Evolutionary conservation across 2,113 vertebrate genomes (phyloP).

Genomic region (Engystomops pustulosus): DNA sequence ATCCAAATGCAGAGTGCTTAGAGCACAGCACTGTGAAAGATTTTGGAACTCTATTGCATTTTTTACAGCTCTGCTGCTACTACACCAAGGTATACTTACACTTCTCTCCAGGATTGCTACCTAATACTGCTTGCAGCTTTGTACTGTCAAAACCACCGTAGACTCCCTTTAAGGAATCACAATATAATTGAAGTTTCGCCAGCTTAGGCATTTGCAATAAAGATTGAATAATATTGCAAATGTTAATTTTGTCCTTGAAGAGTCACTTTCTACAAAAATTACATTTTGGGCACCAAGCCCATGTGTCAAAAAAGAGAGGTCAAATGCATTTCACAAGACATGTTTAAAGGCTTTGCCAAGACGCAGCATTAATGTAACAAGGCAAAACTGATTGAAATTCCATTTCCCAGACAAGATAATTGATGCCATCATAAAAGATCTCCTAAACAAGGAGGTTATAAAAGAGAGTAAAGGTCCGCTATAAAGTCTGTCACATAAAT

Average conservation of each 20-base stretch:
- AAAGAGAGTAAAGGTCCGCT: not conserved
- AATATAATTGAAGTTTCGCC: too few relatives aligned
- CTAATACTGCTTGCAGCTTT: too few relatives aligned
- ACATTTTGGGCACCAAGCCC: not conserved
- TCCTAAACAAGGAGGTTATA: not conserved
- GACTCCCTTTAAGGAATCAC: too few relatives aligned
- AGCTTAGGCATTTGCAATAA: not conserved
- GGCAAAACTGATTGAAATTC: slow-evolving; percentile 41
- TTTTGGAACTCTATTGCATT: too few relatives aligned
- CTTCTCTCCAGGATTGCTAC: too few relatives aligned
- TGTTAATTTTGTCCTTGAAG: slow-evolving; percentile 36
- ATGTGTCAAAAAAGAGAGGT: not conserved
- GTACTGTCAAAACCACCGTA: too few relatives aligned
- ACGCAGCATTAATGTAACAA: not conserved
- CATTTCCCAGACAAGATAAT: slow-evolving; percentile 33
- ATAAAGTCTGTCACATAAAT: slow-evolving; percentile 7
- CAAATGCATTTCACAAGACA: slow-evolving; percentile 21
- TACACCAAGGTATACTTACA: too few relatives aligned
- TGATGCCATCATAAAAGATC: slow-evolving; percentile 29
- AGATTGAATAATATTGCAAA: not conserved
- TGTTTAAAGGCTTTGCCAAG: slow-evolving; percentile 23
- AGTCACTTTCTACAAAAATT: slow-evolving; percentile 13
- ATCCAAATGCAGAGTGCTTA: too few relatives aligned
- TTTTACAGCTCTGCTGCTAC: too few relatives aligned
- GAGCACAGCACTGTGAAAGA: too few relatives aligned